These are phyloP conservation scores for Frankliniella intonsa DNA, from an alignment of 2,888 invertebrate genomes.

Conservation along the genomic window DNA sequence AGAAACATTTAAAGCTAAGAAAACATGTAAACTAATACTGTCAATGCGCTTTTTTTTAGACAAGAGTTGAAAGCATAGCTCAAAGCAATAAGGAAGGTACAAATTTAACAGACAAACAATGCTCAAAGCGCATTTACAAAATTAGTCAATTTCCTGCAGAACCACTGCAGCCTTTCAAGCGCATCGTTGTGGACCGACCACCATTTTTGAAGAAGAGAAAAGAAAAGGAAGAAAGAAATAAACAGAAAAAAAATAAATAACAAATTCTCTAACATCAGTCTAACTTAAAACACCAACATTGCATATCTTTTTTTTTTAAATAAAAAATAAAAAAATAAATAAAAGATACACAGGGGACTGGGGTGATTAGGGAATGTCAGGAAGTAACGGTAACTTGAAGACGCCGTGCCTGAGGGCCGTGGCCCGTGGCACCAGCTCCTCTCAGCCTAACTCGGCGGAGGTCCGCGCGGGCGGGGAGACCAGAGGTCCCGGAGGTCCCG, in stretches of 20 bases:
- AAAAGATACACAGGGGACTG: background rate
- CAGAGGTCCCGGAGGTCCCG: too few species aligned
- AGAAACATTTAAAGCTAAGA: conserved; percentile 24
- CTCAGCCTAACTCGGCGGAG: background rate
- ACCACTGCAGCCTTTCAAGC: conserved; percentile 10
- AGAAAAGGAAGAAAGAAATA: background rate
- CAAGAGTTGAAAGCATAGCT: too few species aligned
- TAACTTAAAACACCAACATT: conserved; percentile 17
- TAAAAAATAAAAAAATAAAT: background rate
- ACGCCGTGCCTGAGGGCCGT: background rate
- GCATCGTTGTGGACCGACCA: conserved; percentile 15
- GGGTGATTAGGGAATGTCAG: background rate
- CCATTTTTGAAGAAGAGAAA: background rate
- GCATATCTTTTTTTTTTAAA: background rate
- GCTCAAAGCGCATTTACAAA: conserved; percentile 17
- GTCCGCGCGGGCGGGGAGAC: background rate
- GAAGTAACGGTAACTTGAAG: background rate
- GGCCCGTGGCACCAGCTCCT: background rate
- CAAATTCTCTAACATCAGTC: conserved; percentile 26
- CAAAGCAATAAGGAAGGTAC: background rate
- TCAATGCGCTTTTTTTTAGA: background rate
- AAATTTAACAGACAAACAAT: too few species aligned
- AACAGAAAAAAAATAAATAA: conserved; percentile 25
- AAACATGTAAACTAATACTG: conserved; percentile 17
- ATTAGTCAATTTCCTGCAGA: background rate